Evolutionary conservation across 2,888 invertebrate genomes (phyloP), one percentile per base, ranked within the genome.

Genomic region (Dysmachus trigonus): DNA sequence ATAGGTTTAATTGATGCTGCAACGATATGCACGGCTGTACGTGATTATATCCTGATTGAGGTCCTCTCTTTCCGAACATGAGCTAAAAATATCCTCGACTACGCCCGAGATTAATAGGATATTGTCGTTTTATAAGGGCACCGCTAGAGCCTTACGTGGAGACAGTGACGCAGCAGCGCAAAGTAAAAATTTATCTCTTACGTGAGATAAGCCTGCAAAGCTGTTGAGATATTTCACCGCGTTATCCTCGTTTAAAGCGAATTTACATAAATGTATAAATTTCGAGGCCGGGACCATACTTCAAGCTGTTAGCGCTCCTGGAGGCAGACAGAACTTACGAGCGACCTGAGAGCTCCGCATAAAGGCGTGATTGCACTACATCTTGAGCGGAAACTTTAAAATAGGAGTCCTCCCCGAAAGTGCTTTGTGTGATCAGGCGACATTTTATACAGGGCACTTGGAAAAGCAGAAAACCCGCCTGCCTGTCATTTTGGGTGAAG

Each of bases 191-290:
- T 77, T 77, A 77, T 77, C 77, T 77, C 30, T 77, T 77, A 47
- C 77, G 41, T 47, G 77, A 41, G 77, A 77, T 77, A 77, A 77
- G 77, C 77, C 77, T 47, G 51, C 47, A 77, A 47, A 76, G 76
- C 76, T 76, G 76, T 76, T 76, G 76, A 77, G 30, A 77, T 77
- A 77, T 77, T 77, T 77, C 47, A 77, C 35, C 41, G 47, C 38
- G 47, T 77, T 77, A 47, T 77, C 77, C 77, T 47, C 77, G 47
- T 77, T 77, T 77, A 47, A 77, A 77, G 47, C 47, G 77, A 77
- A 77, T 77, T 77, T 77, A 47, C 77, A 77, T 77, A 77, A 77
- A 77, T 77, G 77, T 77, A 77, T 77, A 77, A 77, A 77, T 77
- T 47, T 47, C 35, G 13, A 22, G 33, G 18, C 33, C 1, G 38